A percentile compares a stretch with the other conserved stretches of the same genome.
Evolutionary conservation across 2,797 vertebrate species (phyloP).

Genomic region (Lepus oiostolus): DNA sequence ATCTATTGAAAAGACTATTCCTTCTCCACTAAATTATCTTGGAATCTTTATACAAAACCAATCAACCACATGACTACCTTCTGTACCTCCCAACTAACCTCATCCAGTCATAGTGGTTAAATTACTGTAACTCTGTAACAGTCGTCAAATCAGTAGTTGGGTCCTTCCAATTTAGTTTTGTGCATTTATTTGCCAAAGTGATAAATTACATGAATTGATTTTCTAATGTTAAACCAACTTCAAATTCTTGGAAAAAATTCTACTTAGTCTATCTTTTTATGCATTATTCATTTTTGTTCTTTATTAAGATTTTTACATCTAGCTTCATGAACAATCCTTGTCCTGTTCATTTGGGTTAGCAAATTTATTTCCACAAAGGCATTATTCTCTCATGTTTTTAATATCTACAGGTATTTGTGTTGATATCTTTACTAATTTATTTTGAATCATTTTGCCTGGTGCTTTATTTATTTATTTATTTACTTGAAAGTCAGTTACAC

Average conservation of each 20-base stretch:
- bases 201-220: not conserved
- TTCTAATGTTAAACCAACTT: not conserved
- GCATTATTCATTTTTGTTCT: not conserved
- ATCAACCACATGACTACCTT: not conserved
- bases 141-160: not conserved
- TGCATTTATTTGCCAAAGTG: not conserved
- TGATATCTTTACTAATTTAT: not conserved
- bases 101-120: not conserved
- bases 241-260: not conserved
- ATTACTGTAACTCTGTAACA: not conserved
- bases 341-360: not conserved
- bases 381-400: not conserved
- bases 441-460: too few relatives aligned
- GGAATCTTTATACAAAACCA: too few relatives aligned
- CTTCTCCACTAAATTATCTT: too few relatives aligned
- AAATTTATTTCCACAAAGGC: not conserved
- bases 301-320: not conserved
- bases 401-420: not conserved
- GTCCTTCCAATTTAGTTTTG: not conserved
- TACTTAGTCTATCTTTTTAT: not conserved
- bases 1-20: too few relatives aligned
- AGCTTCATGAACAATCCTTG: not conserved
- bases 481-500: too few relatives aligned
- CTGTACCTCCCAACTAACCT: not conserved
- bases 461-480: too few relatives aligned